These are phyloP conservation scores for Clarias macrocephalus DNA, from an alignment of 2,113 vertebrate species.

Conservation along the genomic window DNA sequence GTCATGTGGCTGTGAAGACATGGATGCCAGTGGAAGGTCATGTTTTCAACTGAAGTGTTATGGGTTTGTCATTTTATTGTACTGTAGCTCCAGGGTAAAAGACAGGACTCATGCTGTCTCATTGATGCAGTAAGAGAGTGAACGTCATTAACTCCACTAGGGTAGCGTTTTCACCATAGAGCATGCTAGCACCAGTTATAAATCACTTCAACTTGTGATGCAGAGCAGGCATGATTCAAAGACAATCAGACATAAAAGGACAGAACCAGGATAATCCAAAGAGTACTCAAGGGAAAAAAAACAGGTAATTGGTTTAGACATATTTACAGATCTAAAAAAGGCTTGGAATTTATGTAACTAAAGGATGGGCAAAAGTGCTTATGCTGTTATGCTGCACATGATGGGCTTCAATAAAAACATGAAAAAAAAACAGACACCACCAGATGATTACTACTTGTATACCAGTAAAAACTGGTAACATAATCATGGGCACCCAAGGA, in stretches of 20 bases:
- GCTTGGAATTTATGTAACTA: neutral
- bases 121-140: slow-evolving; percentile 2
- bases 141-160: slow-evolving; percentile 16
- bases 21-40: neutral
- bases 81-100: slow-evolving; percentile 20
- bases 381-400: neutral
- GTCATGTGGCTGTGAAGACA: slow-evolving; percentile 1
- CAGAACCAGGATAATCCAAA: neutral
- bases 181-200: neutral
- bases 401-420: too few relatives aligned
- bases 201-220: neutral
- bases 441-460: too few relatives aligned
- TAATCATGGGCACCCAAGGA: too few relatives aligned
- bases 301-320: neutral
- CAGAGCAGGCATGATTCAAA: neutral
- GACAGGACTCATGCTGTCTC: slow-evolving; percentile 22
- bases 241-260: neutral
- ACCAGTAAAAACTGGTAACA: too few relatives aligned
- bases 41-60: neutral
- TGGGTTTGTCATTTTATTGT: slow-evolving; percentile 24
- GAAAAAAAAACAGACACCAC: too few relatives aligned
- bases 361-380: neutral
- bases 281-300: neutral
- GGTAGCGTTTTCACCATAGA: neutral
- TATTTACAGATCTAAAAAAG: neutral